Evolutionary conservation across 1,140 invertebrate genomes (phyloP), one percentile per base, ranked within the genome.

Genomic region (Diorhabda sublineata): DNA sequence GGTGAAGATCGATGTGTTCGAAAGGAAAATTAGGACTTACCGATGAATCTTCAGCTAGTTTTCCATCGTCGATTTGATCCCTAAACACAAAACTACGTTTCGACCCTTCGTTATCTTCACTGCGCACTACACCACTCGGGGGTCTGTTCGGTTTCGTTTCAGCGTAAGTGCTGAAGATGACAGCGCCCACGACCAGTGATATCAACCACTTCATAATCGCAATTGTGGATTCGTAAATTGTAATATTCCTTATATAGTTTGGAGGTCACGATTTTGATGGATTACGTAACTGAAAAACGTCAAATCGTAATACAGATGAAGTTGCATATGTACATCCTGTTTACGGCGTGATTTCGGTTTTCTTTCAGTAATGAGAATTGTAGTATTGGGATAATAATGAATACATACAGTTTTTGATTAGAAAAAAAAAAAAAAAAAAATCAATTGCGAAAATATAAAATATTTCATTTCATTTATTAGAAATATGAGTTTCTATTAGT

Each of bases 91-190:
- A 56, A n/a, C 68, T 68, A 5, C 47, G 67, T 69, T 73, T 65
- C 42, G n/a, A 4, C 45, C 42, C 45, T 4, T 57, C 45, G 11
- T 41, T 8, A 52, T 64, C 57, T 47, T 73, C 71, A 47, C 26
- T 59, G 41, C 73, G 73, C 64, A 74, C 73, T 60, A 72, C 67
- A 56, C 68, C 71, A 8, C 42, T 63, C 5, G 66, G 63, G 7
- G 56, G 44, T n/a, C 45, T 58, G 26, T 61, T 68, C 47, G 4
- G n/a, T n/a, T 3, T 52, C 47, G 2, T 43, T 60, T 60, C 65
- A 7, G 42, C 42, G 9, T 56, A 41, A n/a, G n/a, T n/a, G 58
- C 65, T 59, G 58, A 43, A 52, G 43, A 67, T 42, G n/a, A 59
- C 11, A 59, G 58, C 58, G 44, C 41, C 44, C 5, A 6, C 45